Evolutionary conservation across 2,888 invertebrate genomes (phyloP), one percentile per base, ranked within the genome.

Genomic region (Agrochola lychnidis): DNA sequence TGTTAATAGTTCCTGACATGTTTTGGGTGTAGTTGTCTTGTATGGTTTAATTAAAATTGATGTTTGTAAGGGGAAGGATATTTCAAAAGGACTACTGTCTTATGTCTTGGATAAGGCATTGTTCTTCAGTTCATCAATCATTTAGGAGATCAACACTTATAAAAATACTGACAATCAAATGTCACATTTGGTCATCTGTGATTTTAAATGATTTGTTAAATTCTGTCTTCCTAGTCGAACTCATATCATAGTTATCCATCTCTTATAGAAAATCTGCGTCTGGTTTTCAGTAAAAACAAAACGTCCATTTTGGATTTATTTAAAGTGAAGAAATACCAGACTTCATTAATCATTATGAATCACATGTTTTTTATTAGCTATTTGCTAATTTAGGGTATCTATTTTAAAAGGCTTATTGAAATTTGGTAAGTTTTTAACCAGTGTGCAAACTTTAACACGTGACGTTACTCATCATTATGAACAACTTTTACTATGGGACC

Each of bases 21-120:
- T 84, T 82, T 80, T 84, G 82, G 72, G 84, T 82, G 63, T 80
- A 74, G 63, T 42, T 84, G 80, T 82, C 84, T 80, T 70, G 81
- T 82, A 19, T 16, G 51, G 25, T 53, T 83, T 83, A 84, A 82
- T 82, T 82, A 75, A 68, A 84, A 84, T 84, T 80, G 71, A 84
- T 83, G 75, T 48, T 75, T 64, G 25, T 57, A 14, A 22, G 51
- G 68, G 53, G 42, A 12, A 14, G 30, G 51, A 45, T 53, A 30
- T 4, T 61, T 66, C 48, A 30, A 61, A 67, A 48, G 57, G 36
- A 40, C 25, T 14, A 19, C 45, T 45, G 64, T 72, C 2, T 2
- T 14, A 30, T 57, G 30, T 63, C 42, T 63, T 19, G 16, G n/a
- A 42, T 61, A 22, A 56, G 0, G 5, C 0, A 19, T 81, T 63